Percentiles rank a stretch among this genome's conserved stretches.
Conservation (phyloP, 1,140 invertebrate genomes). For the Drosophila seguyi region DNA sequence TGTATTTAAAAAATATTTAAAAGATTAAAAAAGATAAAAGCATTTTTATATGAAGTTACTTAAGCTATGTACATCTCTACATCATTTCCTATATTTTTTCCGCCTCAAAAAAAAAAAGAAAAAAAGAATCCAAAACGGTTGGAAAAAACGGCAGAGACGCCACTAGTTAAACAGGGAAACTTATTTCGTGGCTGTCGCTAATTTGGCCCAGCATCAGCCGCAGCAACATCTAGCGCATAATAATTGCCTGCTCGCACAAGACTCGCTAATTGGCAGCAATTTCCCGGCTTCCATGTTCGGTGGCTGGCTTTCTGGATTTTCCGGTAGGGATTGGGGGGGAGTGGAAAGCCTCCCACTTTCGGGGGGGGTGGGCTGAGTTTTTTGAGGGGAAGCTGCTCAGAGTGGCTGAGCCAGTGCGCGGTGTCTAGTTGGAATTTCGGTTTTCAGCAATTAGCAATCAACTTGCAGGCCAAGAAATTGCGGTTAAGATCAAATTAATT, state of each 20-base stretch:
- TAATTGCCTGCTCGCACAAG: slow-evolving; percentile 50
- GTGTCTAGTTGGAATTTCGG: slow-evolving; percentile 18
- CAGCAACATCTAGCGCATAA: slow-evolving; percentile 46
- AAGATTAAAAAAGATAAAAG: too few relatives aligned
- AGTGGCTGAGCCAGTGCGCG: slow-evolving; percentile 1
- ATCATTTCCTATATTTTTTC: neutral
- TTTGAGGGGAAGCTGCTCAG: neutral
- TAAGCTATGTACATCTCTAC: neutral
- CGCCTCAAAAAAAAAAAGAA: too few relatives aligned
- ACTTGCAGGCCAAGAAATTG: slow-evolving; percentile 4
- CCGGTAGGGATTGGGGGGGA: neutral
- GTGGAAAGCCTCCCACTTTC: neutral
- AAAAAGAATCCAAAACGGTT: neutral
- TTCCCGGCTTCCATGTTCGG: slow-evolving; percentile 27
- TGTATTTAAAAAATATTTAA: too few relatives aligned
- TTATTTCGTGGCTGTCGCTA: slow-evolving; percentile 51
- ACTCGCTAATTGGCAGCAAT: slow-evolving; percentile 51
- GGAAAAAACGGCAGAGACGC: neutral
- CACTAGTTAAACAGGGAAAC: slow-evolving; percentile 19
- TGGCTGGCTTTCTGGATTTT: slow-evolving; percentile 18
- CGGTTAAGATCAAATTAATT: neutral
- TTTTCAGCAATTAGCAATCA: slow-evolving; percentile 37
- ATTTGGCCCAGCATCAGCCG: slow-evolving; percentile 45
- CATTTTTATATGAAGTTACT: neutral
- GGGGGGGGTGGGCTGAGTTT: too few relatives aligned